Conservation (phyloP, 2,888 invertebrate species). For the Anodontia alba region DNA sequence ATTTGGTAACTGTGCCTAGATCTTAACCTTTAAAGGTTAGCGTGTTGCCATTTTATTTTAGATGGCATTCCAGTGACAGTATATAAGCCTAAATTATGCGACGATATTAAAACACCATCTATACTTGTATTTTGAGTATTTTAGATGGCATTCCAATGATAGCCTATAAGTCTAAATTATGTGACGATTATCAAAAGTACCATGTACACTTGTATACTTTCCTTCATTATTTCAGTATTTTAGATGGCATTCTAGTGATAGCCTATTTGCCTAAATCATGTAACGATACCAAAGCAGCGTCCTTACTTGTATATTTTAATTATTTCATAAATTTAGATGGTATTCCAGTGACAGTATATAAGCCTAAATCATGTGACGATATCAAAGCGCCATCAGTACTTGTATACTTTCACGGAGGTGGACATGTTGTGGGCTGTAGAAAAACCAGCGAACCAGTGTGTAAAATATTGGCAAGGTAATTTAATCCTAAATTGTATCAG, state of each 20-base stretch:
- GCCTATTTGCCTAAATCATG: slow-evolving; percentile 69
- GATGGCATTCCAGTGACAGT: slow-evolving; percentile 76
- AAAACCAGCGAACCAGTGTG: slow-evolving; percentile 70
- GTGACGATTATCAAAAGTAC: slow-evolving; percentile 52
- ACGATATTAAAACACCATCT: slow-evolving; percentile 58
- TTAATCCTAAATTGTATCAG: too few species aligned
- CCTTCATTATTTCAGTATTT: slow-evolving; percentile 32
- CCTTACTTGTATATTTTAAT: slow-evolving; percentile 76
- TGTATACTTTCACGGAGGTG: slow-evolving; percentile 78
- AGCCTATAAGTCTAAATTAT: slow-evolving; percentile 68
- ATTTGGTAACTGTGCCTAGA: too few species aligned
- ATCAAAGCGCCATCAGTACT: slow-evolving; percentile 68
- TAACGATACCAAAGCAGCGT: slow-evolving; percentile 54
- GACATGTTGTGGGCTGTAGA: slow-evolving; percentile 68
- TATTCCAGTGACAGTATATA: slow-evolving; percentile 74
- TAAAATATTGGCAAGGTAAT: slow-evolving; percentile 73
- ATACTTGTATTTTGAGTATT: slow-evolving; percentile 63
- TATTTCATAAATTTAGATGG: slow-evolving; percentile 71
- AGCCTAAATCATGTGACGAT: slow-evolving; percentile 61
- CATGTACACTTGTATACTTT: slow-evolving; percentile 75
- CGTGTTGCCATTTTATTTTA: too few species aligned
- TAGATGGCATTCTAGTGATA: slow-evolving; percentile 74
- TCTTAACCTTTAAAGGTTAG: too few species aligned
- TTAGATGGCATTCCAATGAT: slow-evolving; percentile 74
- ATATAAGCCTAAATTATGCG: slow-evolving; percentile 67